Base-by-base conservation (phyloP, 2,113 vertebrate genomes). In the Ceratotherium simum region DNA sequence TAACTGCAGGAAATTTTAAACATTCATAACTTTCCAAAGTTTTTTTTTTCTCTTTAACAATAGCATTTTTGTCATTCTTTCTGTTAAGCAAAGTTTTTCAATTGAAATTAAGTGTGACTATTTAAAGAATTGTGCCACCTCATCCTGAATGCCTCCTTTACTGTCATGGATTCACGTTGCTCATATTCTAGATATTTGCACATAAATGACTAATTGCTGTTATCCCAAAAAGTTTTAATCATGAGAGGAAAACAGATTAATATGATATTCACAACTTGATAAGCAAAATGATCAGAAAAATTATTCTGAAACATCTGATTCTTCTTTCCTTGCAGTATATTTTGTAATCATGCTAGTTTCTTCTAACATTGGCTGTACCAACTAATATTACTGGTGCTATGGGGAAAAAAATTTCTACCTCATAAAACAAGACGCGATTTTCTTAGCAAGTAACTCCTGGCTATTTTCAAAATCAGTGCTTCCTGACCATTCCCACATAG, bases 1-100 rank as follows among this genome's bases (percentile, higher is more conserved):
- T 98, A 99, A 98, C 98, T 97, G 95, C 95, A 95, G 95, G 98
- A 99, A 98, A 98, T 96, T 98, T 98, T 98, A 98, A 96, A 98
- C 98, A 98, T 99, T 98, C 98, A 98, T 98, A 98, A 98, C 42
- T 97, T 75, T 90, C 90, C 91, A 88, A 95, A 90, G 92, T 78
- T 95, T 92, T 83, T 94, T 94, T 94, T 87, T 76, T 86, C 83
- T 96, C 58, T 96, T 95, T 97, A 97, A 98, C 98, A 98, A 98
- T 98, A 96, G 81, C 70, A 93, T 97, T 98, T 96, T 95, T 97
- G 93, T 96, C 91, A 96, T 97, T 93, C 96, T 96, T 97, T 96
- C 75, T 90, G 87, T 88, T 85, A 60, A 95, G 87, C 80, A 87
- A 97, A 96, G 91, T 95, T 97, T 97, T 97, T 95, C 96, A 58